Percentiles rank a stretch among this genome's conserved stretches.
phyloP scores from a whole-genome alignment of 1,140 invertebrate genomes.

The Drosophila asahinai region DNA sequence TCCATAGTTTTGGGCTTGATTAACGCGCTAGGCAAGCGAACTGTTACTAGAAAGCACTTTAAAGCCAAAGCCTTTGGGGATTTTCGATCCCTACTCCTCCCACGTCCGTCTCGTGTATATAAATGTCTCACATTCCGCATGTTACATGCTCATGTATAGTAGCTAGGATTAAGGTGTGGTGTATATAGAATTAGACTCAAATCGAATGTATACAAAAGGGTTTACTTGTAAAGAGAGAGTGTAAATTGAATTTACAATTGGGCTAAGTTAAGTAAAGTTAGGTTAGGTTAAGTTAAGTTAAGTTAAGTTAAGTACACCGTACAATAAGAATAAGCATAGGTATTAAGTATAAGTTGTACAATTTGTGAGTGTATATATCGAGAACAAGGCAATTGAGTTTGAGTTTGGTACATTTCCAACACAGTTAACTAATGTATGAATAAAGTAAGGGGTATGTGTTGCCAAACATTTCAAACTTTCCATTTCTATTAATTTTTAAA shows the following conservation, averaged over 20 bases:
- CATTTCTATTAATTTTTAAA: not conserved
- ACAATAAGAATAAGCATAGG: constrained; percentile 48
- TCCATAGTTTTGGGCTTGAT: constrained; percentile 10
- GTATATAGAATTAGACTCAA: constrained; percentile 49
- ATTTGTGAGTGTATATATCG: constrained; percentile 54
- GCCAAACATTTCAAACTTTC: not conserved
- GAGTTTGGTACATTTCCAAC: constrained; percentile 64
- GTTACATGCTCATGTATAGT: constrained; percentile 16
- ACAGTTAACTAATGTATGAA: constrained; percentile 45
- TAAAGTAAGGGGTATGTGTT: constrained; percentile 6
- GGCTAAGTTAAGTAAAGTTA: constrained; percentile 21
- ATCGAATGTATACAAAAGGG: constrained; percentile 63
- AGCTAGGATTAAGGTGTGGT: constrained; percentile 33
- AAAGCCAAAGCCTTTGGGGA: constrained; percentile 58
- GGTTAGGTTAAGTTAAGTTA: constrained; percentile 1
- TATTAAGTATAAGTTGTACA: constrained; percentile 53
- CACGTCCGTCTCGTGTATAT: constrained; percentile 41
- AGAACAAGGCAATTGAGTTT: constrained; percentile 77
- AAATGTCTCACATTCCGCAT: constrained; percentile 52
- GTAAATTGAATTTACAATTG: constrained; percentile 81
- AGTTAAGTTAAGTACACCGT: constrained; percentile 30
- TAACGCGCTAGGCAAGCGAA: constrained; percentile 58
- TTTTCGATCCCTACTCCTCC: constrained; percentile 6
- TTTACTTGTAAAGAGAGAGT: constrained; percentile 39
- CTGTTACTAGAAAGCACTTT: constrained; percentile 65